These are phyloP conservation scores for Apis dorsata DNA, from an alignment of 1,140 invertebrate genomes.

Conservation along the genomic window DNA sequence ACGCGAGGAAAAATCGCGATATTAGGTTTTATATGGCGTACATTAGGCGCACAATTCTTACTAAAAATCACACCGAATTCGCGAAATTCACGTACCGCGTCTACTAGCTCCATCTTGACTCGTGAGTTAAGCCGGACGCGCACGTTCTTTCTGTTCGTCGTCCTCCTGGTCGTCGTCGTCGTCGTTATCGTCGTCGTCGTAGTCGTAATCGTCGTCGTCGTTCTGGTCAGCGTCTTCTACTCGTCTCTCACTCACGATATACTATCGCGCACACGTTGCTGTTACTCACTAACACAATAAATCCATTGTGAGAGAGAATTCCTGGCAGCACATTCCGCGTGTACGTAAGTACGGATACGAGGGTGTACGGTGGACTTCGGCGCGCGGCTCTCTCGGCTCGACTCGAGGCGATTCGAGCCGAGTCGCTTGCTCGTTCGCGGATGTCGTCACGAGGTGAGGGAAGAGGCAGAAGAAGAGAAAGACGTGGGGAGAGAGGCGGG, in stretches of 20 bases:
- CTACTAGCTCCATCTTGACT: slow-evolving; percentile 65
- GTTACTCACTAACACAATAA: slow-evolving; percentile 74
- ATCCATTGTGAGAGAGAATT: slow-evolving; percentile 77
- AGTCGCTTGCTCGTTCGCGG: slow-evolving; percentile 56
- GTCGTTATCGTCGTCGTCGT: slow-evolving; percentile 14
- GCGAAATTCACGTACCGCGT: slow-evolving; percentile 58
- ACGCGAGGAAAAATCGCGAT: background rate
- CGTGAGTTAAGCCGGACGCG: slow-evolving; percentile 50
- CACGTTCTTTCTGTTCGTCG: slow-evolving; percentile 48
- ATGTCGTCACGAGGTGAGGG: slow-evolving; percentile 66
- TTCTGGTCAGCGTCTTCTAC: slow-evolving; percentile 27
- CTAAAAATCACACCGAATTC: slow-evolving; percentile 44
- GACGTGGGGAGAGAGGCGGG: slow-evolving; percentile 33
- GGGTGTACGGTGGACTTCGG: slow-evolving; percentile 56
- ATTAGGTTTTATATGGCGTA: slow-evolving; percentile 13
- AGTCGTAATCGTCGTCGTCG: slow-evolving; percentile 7
- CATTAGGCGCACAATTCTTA: slow-evolving; percentile 14
- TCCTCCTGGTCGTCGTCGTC: slow-evolving; percentile 9
- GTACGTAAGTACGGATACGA: slow-evolving; percentile 61
- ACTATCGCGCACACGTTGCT: slow-evolving; percentile 48
- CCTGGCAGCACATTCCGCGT: slow-evolving; percentile 71
- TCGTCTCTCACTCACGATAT: slow-evolving; percentile 38
- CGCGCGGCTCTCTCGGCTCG: slow-evolving; percentile 37
- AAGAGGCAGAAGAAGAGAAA: slow-evolving; percentile 50
- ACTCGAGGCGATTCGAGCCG: slow-evolving; percentile 33